These are phyloP conservation scores for Bibio marci DNA, from an alignment of 2,888 invertebrate genomes.

Conservation along the genomic window DNA sequence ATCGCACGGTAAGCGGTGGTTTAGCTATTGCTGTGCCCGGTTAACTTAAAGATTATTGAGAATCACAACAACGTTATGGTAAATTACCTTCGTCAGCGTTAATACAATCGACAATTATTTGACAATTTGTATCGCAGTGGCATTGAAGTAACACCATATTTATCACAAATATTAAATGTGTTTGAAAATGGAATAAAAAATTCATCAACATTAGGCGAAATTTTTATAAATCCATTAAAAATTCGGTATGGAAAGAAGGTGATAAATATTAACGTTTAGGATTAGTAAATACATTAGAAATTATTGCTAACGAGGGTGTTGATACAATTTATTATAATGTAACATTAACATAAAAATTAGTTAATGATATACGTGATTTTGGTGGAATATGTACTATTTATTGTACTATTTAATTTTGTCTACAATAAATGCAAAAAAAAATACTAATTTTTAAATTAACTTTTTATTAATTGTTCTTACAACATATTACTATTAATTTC, in stretches of 20 bases:
- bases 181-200: constrained; percentile 35
- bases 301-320: too few relatives aligned
- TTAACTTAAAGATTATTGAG: constrained; percentile 62
- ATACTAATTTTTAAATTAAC: too few relatives aligned
- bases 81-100: constrained; percentile 60
- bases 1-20: constrained; percentile 18
- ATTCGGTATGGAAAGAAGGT: constrained; percentile 36
- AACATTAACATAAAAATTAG: constrained; percentile 42
- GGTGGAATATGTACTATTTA: too few relatives aligned
- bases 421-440: too few relatives aligned
- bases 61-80: constrained; percentile 51
- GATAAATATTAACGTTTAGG: constrained; percentile 38
- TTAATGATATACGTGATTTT: constrained; percentile 48
- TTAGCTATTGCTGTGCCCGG: constrained; percentile 36
- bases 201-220: constrained; percentile 42
- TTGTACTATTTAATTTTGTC: too few relatives aligned
- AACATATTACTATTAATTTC: too few relatives aligned
- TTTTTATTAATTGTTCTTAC: too few relatives aligned
- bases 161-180: constrained; percentile 34
- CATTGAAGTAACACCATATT: too few relatives aligned
- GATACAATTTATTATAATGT: constrained; percentile 63
- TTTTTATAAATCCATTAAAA: constrained; percentile 41
- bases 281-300: constrained; percentile 59
- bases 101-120: constrained; percentile 41
- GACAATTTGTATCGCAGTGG: constrained; percentile 41